Conservation (phyloP, 2,888 invertebrate genomes). For the Netelia inedita region DNA sequence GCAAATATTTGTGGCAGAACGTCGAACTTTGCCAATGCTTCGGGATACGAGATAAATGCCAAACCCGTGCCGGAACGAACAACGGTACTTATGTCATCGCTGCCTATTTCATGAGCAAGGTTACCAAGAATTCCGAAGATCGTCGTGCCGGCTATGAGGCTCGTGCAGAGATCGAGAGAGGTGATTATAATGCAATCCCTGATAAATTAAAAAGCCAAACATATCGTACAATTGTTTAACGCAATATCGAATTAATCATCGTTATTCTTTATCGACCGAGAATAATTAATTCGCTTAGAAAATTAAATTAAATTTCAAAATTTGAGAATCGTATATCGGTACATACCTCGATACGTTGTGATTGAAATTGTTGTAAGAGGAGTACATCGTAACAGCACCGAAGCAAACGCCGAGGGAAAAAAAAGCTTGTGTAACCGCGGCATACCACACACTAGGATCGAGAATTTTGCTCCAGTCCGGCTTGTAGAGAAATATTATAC, state of each 20-base stretch:
- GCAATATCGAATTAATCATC: neutral
- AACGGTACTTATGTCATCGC: slow-evolving; percentile 88
- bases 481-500: slow-evolving; percentile 88
- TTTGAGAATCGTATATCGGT: slow-evolving; percentile 81
- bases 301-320: neutral
- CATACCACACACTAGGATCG: slow-evolving; percentile 88
- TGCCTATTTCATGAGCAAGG: slow-evolving; percentile 89
- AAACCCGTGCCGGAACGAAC: slow-evolving; percentile 92
- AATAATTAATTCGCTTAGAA: no score
- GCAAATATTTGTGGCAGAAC: slow-evolving; percentile 88
- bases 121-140: slow-evolving; percentile 95
- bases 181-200: slow-evolving; percentile 92
- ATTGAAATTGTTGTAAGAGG: slow-evolving; percentile 88
- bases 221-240: neutral
- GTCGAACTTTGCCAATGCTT: slow-evolving; percentile 92
- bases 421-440: slow-evolving; percentile 89
- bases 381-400: slow-evolving; percentile 88
- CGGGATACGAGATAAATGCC: slow-evolving; percentile 94
- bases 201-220: slow-evolving; percentile 60
- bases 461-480: slow-evolving; percentile 89
- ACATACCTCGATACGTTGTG: slow-evolving; percentile 85
- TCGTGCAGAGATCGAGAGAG: slow-evolving; percentile 93
- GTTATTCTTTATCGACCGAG: no score
- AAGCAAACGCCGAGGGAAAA: slow-evolving; percentile 88
- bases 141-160: slow-evolving; percentile 92